Percentiles rank a stretch among this genome's conserved stretches.
phyloP scores from a whole-genome alignment of 2,113 vertebrate genomes.

The Strix aluco region DNA sequence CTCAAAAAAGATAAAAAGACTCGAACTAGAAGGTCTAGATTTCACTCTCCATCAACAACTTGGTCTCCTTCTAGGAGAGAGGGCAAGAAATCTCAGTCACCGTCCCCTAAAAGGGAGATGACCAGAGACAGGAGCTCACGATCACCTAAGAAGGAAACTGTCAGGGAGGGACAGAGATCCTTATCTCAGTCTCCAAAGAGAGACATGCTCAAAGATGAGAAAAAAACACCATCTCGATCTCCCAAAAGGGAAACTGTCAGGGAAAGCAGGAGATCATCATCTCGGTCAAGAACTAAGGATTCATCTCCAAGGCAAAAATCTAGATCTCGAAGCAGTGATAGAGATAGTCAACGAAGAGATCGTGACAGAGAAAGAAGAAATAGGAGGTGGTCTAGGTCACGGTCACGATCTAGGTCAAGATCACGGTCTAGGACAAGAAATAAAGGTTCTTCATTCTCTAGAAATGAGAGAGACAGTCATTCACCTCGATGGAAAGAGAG shows the following conservation, averaged over 20 bases:
- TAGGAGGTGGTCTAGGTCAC: constrained; percentile 82
- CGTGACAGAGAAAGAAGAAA: constrained; percentile 80
- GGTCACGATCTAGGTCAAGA: constrained; percentile 84
- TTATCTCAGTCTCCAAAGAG: constrained; percentile 73
- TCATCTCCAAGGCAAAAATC: constrained; percentile 76
- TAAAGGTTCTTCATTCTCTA: constrained; percentile 77
- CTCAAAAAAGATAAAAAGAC: constrained; percentile 71
- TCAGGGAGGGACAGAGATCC: constrained; percentile 58
- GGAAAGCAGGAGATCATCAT: constrained; percentile 74
- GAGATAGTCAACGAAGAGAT: constrained; percentile 81
- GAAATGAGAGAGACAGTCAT: constrained; percentile 77
- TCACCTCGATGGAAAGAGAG: constrained; percentile 88
- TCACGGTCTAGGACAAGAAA: constrained; percentile 79
- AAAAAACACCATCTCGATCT: constrained; percentile 79
- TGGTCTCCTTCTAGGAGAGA: constrained; percentile 89
- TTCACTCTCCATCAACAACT: constrained; percentile 92
- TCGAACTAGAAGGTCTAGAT: constrained; percentile 85
- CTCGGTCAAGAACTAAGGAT: constrained; percentile 66
- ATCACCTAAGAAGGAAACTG: constrained; percentile 71
- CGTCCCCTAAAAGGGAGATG: constrained; percentile 78
- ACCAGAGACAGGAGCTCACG: constrained; percentile 70
- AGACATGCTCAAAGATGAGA: constrained; percentile 58
- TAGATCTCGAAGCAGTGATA: constrained; percentile 81
- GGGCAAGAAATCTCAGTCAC: constrained; percentile 71
- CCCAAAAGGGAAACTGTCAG: constrained; percentile 80